phyloP scores from a whole-genome alignment of 2,888 invertebrate genomes.

The Petrophora chlorosata region DNA sequence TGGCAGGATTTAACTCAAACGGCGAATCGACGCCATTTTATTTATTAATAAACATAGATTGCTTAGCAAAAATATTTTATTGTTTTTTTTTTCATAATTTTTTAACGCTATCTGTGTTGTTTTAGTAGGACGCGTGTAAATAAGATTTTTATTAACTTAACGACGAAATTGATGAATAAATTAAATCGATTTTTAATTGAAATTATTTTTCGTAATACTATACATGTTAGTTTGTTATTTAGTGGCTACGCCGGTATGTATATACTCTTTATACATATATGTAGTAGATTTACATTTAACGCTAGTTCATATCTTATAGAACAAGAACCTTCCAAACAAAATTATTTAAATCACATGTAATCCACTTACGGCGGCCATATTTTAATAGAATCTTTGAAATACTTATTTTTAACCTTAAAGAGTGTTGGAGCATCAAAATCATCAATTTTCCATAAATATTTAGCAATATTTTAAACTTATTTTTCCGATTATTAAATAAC shows the following conservation, averaged over 20 bases:
- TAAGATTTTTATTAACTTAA: slow-evolving; percentile 79
- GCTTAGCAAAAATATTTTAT: slow-evolving; percentile 72
- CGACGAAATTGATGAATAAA: slow-evolving; percentile 34
- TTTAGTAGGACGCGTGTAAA: slow-evolving; percentile 70
- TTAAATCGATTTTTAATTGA: slow-evolving; percentile 44
- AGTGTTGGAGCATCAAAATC: too few relatives aligned
- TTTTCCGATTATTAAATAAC: too few relatives aligned
- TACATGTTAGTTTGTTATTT: slow-evolving; percentile 72
- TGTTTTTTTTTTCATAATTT: slow-evolving; percentile 40
- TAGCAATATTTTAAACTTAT: too few relatives aligned
- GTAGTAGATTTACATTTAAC: slow-evolving; percentile 43
- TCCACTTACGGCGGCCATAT: slow-evolving; percentile 38
- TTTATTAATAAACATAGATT: slow-evolving; percentile 69
- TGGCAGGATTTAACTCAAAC: slow-evolving; percentile 11
- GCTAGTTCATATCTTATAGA: slow-evolving; percentile 40
- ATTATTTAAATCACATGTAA: slow-evolving; percentile 42
- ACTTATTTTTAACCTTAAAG: too few relatives aligned
- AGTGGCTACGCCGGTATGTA: slow-evolving; percentile 72
- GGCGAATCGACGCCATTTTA: slow-evolving; percentile 42
- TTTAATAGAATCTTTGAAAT: too few relatives aligned
- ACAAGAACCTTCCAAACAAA: slow-evolving; percentile 28
- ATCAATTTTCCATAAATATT: too few relatives aligned
- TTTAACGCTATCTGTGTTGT: slow-evolving; percentile 59
- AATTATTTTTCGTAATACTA: slow-evolving; percentile 58
- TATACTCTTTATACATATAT: slow-evolving; percentile 58